Evolutionary conservation across 2,888 invertebrate species (phyloP).

Genomic region (Lochmaea capreae): DNA sequence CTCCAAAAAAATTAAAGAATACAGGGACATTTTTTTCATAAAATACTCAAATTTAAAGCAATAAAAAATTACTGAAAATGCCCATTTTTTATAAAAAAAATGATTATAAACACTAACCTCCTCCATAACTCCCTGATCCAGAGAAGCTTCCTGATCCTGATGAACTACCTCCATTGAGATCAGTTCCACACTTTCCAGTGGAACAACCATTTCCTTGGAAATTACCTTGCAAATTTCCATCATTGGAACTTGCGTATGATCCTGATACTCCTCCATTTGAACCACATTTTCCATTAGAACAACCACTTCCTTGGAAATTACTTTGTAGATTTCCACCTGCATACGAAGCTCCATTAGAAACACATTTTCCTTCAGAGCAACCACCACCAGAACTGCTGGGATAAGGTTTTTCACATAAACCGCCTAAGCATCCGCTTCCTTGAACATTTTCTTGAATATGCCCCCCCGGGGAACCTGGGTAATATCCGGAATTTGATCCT

Average conservation of each 20-base stretch:
- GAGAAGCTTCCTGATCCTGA: background rate
- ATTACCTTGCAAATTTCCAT: background rate
- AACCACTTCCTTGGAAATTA: conserved; percentile 1
- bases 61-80: too few relatives aligned
- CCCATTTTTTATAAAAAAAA: too few relatives aligned
- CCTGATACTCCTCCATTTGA: conserved; percentile 1
- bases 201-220: background rate
- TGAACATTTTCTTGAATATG: background rate
- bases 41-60: too few relatives aligned
- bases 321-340: background rate
- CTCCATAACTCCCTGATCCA: conserved; percentile 17
- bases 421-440: background rate
- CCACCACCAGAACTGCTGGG: background rate
- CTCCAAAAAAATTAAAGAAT: too few relatives aligned
- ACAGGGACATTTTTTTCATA: too few relatives aligned
- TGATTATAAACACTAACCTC: background rate
- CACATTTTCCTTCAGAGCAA: background rate
- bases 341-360: background rate
- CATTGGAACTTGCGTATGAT: background rate
- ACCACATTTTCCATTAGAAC: conserved; percentile 27
- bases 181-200: conserved; percentile 17
- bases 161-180: background rate
- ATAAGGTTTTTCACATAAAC: background rate
- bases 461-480: conserved; percentile 13
- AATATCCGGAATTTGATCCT: conserved; percentile 11